Evolutionary conservation across 2,113 vertebrate species (phyloP), one percentile per base, ranked within the genome.

Genomic region (Ancistrus triradiatus): DNA sequence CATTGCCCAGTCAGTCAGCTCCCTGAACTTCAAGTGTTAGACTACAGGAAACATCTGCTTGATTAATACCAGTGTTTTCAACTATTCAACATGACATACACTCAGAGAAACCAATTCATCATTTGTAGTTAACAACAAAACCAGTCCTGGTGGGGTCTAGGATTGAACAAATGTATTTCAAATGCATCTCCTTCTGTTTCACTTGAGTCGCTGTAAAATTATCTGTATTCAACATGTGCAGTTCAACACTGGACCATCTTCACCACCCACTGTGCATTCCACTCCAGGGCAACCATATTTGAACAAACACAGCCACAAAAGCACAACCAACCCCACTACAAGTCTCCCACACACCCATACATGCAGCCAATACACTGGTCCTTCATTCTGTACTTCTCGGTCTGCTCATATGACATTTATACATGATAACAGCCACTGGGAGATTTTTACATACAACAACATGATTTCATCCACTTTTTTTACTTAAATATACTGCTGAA

Each of bases 221-320:
- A 76, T n/a, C n/a, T n/a, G 60, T 46, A 43, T 51, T 62, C 38
- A 63, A 59, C 57, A 69, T 72, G 64, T 76, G 66, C 40, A 59
- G 56, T 40, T 61, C 61, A 59, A 38, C 19, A 19, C 18, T 38
- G n/a, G 68, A 14, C 49, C 37, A n/a, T n/a, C n/a, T n/a, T n/a
- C 24, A 52, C 64, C 46, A 28, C 38, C 31, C 47, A 53, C 57
- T 6, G 51, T 56, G 46, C 50, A 31, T 52, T 58, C 21, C 48
- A 40, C 68, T 74, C 53, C 55, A 58, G 57, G 56, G 58, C 58
- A 62, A 70, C 52, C 27, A 28, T 37, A 27, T 58, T 57, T 44
- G 48, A 73, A 63, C 63, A 57, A 53, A 33, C 51, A 44, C 35
- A 21, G 53, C 31, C 47, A 63, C 19, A 56, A 68, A 58, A 62